Base-by-base conservation (phyloP, 2,113 vertebrate species). In the Eulemur macaco region DNA sequence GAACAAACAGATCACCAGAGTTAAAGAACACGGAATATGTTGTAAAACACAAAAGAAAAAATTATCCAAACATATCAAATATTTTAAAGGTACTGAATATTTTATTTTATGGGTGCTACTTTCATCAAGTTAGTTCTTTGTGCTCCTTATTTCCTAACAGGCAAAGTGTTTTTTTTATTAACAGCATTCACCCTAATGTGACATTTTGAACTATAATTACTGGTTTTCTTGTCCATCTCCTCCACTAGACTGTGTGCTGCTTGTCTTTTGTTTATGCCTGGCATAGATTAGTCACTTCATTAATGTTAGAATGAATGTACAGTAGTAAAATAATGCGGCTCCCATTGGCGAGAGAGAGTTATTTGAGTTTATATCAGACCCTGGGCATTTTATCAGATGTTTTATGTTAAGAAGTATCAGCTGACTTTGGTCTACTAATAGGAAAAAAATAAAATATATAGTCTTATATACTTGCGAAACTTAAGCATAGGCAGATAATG, bases 331-430 rank as follows among this genome's bases (percentile, higher is more conserved):
- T 74, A 71, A 84, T 60, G 5, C 77, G 37, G 3, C 21, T 96
- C 8, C 54, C 20, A 4, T 68, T 92, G 23, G 15, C 34, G 13
- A 60, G 52, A 73, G 56, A 69, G 20, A 76, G 29, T 42, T 96
- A 66, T 50, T 87, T 82, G 74, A 87, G 45, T 69, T 87, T 91
- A 74, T 47, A n/a, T 68, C 23, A 66, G 21, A 82, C 37, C 8
- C 58, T 66, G 71, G 31, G 64, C 58, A 34, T 81, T 96, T 88
- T 84, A 64, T 93, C 45, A 77, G 60, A 69, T 77, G 39, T 88
- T 92, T 96, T 47, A 50, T 77, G 91, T 96, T 91, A 34, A 82
- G 78, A 91, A 88, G 10, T 47, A 27, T 64, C 77, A 12, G 1
- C 58, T 50, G n/a, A 85, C 6, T 91, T 92, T 60, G 76, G 56